These are phyloP conservation scores for Tachina lurida DNA, from an alignment of 2,888 invertebrate genomes.

Conservation along the genomic window DNA sequence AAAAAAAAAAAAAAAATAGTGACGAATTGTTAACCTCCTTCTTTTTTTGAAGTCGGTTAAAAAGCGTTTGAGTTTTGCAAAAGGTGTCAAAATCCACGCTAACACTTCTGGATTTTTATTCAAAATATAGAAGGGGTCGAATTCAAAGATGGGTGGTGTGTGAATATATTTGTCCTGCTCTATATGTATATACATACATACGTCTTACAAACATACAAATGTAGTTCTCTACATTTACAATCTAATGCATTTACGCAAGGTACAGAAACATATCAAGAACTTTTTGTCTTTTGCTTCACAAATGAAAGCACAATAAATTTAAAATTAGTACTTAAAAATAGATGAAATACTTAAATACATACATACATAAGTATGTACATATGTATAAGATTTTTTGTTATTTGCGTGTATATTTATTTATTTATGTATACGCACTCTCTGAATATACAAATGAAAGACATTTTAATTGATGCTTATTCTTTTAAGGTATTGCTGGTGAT, in stretches of 20 bases:
- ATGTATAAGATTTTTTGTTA: constrained; percentile 1
- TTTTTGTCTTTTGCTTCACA: background rate
- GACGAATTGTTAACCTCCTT: too few relatives aligned
- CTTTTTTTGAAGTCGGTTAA: too few relatives aligned
- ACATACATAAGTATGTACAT: background rate
- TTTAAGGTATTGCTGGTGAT: constrained; percentile 8
- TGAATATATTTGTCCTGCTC: too few relatives aligned
- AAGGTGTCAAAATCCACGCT: too few relatives aligned
- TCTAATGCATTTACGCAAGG: constrained; percentile 24
- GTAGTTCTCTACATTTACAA: background rate
- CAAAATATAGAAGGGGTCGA: too few relatives aligned
- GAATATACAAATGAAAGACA: background rate
- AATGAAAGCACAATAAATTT: constrained; percentile 16
- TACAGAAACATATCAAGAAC: constrained; percentile 27
- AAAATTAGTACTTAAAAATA: constrained; percentile 51
- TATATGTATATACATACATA: too few relatives aligned
- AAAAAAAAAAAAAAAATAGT: too few relatives aligned
- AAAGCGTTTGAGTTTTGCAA: too few relatives aligned
- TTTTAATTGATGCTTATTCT: constrained; percentile 19
- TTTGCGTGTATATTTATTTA: background rate
- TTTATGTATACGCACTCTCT: constrained; percentile 35
- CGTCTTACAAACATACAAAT: background rate
- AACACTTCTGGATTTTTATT: too few relatives aligned
- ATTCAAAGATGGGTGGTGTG: too few relatives aligned
- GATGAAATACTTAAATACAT: constrained; percentile 5